Evolutionary conservation across 92 coral and sea anemone genomes (phyloP), one percentile per base, ranked within the genome.

Genomic region (Parazoanthus darwini): DNA sequence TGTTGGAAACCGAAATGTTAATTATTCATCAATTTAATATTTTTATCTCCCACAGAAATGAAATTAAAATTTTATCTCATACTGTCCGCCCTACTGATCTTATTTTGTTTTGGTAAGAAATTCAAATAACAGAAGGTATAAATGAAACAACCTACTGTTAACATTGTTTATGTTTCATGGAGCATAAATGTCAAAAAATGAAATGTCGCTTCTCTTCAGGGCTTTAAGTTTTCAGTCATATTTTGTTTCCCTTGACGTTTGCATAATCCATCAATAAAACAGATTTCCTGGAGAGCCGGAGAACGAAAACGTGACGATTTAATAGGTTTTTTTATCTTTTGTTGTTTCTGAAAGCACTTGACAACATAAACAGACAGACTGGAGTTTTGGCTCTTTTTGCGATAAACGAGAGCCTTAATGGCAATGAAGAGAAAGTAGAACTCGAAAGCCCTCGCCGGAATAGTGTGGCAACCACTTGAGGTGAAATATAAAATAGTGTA

Each of bases 181-280:
- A 42, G 51, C 46, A 42, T 37, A 76, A 74, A 42, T 74, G 46
- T 29, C 79, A 74, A 74, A 74, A 39, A 5, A 76, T 76, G 51
- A 76, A 76, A 37, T 18, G 51, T 42, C 25, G 14, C 46, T 18
- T 8, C 0, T 44, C 11, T 44, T 44, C 9, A n/a, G 29, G 20
- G 48, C 80, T 44, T 39, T 44, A 42, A 39, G 51, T 20, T 37
- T 76, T 39, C 26, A 76, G 20, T 29, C 46, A 76, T 76, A 37
- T 37, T 76, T 74, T 74, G 78, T 73, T 75, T 75, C 51, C 80
- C 70, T 3, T 58, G 50, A 81, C 71, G 72, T 36, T 81, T 59
- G 73, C 85, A 59, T 81, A 58, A 81, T 56, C 71, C 36, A 46
- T 79, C n/a, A 33, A 81, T 81, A 38, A 81, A 81, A 35, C 25